phyloP scores from a whole-genome alignment of 2,113 vertebrate genomes.

The Pseudonaja textilis region DNA sequence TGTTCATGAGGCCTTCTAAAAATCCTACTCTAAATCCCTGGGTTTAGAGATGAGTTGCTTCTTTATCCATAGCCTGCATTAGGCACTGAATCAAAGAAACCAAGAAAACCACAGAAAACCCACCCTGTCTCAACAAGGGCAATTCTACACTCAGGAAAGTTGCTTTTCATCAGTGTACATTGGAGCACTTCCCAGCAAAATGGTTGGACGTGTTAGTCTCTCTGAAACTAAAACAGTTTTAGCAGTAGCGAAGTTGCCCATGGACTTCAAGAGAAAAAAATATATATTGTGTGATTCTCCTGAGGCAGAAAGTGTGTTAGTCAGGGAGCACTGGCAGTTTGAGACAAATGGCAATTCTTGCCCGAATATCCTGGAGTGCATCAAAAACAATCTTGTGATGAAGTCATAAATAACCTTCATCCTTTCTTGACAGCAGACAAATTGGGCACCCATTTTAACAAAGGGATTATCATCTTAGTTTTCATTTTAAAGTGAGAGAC shows the following conservation, averaged over 20 bases:
- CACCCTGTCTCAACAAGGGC: conserved; percentile 59
- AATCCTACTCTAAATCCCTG: conserved; percentile 68
- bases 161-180: conserved; percentile 56
- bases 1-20: conserved; percentile 71
- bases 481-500: not conserved
- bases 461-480: not conserved
- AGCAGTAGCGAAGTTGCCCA: not conserved
- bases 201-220: conserved; percentile 8
- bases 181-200: conserved; percentile 47
- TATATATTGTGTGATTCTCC: not conserved
- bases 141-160: conserved; percentile 46
- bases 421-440: not conserved
- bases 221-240: not conserved
- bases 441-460: not conserved
- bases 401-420: not conserved
- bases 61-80: conserved; percentile 71
- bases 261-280: not conserved
- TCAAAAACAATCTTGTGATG: not conserved
- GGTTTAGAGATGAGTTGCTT: conserved; percentile 65
- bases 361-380: not conserved
- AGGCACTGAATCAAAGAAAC: conserved; percentile 75
- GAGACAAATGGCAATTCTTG: not conserved
- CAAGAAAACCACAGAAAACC: conserved; percentile 68
- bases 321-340: not conserved
- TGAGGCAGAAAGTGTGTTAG: not conserved